Percentiles rank a stretch among this genome's conserved stretches.
Conservation (phyloP, 2,888 invertebrate genomes). For the Neoitamus cyanurus region DNA sequence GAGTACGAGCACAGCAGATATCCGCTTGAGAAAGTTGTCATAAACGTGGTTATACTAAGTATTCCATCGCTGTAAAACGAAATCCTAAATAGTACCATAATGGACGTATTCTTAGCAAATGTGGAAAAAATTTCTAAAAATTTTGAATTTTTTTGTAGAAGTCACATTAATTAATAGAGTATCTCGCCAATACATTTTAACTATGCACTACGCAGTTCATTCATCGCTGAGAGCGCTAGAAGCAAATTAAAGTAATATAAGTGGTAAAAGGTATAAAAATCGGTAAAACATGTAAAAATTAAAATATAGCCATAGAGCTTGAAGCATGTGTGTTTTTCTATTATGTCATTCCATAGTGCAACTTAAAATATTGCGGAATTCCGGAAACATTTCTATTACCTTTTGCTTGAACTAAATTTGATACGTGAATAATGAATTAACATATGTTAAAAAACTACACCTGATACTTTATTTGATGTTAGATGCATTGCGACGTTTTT, state of each 20-base stretch:
- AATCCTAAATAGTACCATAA: background rate
- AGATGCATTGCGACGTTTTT: too few relatives aligned
- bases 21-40: background rate
- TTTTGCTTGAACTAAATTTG: background rate
- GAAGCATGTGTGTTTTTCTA: background rate
- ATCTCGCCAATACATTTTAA: background rate
- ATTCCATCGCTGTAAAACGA: background rate
- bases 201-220: background rate
- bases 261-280: background rate
- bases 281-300: background rate
- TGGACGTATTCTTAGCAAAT: background rate
- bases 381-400: too few relatives aligned
- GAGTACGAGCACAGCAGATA: background rate
- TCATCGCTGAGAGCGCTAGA: background rate
- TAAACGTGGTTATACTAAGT: background rate
- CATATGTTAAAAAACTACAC: too few relatives aligned
- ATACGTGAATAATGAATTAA: too few relatives aligned
- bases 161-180: background rate
- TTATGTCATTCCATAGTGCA: background rate
- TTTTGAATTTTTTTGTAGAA: background rate
- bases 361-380: background rate
- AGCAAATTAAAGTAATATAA: background rate
- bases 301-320: background rate
- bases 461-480: too few relatives aligned
- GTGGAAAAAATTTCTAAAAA: background rate